Evolutionary conservation across 2,797 vertebrate genomes (phyloP), one percentile per base, ranked within the genome.

Genomic region (Benthosema pterotum): DNA sequence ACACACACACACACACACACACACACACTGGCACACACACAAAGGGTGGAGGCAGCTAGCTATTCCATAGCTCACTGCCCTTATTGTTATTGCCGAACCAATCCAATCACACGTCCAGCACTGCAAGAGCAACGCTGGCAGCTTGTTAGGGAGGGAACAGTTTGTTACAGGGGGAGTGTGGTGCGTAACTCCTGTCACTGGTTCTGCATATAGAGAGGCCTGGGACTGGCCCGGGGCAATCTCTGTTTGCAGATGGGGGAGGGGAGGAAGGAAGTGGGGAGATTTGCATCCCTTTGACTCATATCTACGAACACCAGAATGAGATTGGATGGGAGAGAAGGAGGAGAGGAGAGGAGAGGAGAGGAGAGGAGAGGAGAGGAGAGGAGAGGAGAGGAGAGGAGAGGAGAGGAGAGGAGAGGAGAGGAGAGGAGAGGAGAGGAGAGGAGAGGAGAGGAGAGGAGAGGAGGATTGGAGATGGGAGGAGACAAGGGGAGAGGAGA

Each of bases 221-320:
- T 78, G 86, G 83, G 87, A 89, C 82, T 84, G 82, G 87, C 88
- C 88, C 14, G 77, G 69, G 84, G 90, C 87, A 82, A 89, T 88
- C 86, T 82, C 74, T 86, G 80, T 87, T 87, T 87, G 82, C 86
- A 88, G 76, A 83, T 83, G 86, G 84, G 83, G 82, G 83, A 78
- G 55, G 82, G 84, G 76, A 78, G 72, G 80, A 85, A 87, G 85
- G 86, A 84, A 86, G 82, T 82, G 75, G 78, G 71, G 65, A 87
- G 75, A 89, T 90, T 90, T 90, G 88, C 87, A 91, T 91, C 85
- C 87, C 84, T 91, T 88, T 91, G 88, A 88, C 87, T 85, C 70
- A 64, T 88, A 88, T 89, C 87, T 88, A 78, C 70, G 32, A 82
- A 83, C 72, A 84, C 67, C 86, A 85, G 82, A 79, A 83, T 74